These are phyloP conservation scores for Callocephalon fimbriatum DNA, from an alignment of 2,113 vertebrate genomes.

Conservation along the genomic window DNA sequence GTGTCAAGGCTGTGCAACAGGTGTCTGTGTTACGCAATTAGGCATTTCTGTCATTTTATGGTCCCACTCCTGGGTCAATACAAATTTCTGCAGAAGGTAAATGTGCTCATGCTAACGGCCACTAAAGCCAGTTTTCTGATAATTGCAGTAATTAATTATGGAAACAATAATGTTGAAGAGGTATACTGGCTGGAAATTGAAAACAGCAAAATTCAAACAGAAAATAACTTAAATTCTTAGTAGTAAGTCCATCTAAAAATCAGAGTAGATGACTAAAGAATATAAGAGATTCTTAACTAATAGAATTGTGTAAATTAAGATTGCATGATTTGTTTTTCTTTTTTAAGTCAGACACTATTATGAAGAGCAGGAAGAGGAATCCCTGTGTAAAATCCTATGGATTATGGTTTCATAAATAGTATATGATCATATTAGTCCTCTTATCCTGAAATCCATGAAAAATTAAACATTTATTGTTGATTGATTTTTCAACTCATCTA, in stretches of 20 bases:
- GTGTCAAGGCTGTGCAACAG: background rate
- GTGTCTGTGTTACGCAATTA: rapidly evolving
- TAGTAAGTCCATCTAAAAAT: background rate
- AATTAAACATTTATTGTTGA: background rate
- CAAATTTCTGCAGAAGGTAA: background rate
- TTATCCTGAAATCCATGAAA: background rate
- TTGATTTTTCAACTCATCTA: background rate
- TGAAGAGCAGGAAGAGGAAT: background rate
- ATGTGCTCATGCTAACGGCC: background rate
- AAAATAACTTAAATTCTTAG: background rate
- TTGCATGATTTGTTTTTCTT: background rate
- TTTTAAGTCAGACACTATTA: background rate
- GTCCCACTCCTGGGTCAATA: background rate
- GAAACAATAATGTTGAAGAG: background rate
- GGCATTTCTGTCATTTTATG: background rate
- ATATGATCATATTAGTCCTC: background rate
- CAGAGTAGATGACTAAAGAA: background rate
- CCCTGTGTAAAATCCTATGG: background rate
- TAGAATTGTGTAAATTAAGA: background rate
- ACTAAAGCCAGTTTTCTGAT: background rate
- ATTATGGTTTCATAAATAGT: background rate
- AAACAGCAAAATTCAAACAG: background rate
- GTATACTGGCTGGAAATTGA: background rate
- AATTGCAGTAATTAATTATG: background rate
- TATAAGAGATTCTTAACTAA: background rate